These are phyloP conservation scores for Magallana ariakensis DNA, from an alignment of 1,140 invertebrate genomes.

Conservation along the genomic window DNA sequence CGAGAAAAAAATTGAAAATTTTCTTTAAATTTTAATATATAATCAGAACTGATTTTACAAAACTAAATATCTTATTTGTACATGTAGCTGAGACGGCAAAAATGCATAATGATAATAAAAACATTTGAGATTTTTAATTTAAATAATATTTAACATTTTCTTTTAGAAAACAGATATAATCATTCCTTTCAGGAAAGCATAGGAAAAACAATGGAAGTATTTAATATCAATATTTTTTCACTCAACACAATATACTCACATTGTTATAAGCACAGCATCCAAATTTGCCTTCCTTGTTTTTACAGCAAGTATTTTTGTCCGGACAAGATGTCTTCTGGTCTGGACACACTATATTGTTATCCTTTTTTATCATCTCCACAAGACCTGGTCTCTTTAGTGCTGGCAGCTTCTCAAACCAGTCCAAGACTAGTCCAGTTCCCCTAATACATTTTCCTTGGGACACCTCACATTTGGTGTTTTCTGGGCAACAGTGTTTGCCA, in stretches of 20 bases:
- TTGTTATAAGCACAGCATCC: conserved; percentile 79
- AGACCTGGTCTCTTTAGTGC: not conserved
- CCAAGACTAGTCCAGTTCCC: conserved; percentile 48
- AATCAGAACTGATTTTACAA: too few relatives aligned
- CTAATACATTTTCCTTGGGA: conserved; percentile 57
- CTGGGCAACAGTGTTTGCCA: conserved; percentile 74
- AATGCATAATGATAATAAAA: too few relatives aligned
- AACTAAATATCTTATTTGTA: too few relatives aligned
- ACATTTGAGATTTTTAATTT: too few relatives aligned
- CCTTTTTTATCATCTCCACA: not conserved
- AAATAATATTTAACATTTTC: too few relatives aligned
- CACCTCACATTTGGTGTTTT: conserved; percentile 69
- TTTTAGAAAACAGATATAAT: too few relatives aligned
- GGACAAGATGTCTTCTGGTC: conserved; percentile 74
- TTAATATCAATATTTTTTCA: too few relatives aligned
- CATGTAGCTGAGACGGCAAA: too few relatives aligned
- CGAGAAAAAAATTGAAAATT: not conserved
- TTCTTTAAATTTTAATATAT: too few relatives aligned
- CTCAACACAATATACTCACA: conserved; percentile 45
- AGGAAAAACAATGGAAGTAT: too few relatives aligned
- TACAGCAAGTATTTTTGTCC: conserved; percentile 78
- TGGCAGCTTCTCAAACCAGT: conserved; percentile 58
- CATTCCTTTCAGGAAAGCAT: too few relatives aligned
- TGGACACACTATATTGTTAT: conserved; percentile 58
- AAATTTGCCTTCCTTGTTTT: conserved; percentile 70